A percentile compares a stretch with the other conserved stretches of the same genome.
Conservation (phyloP, 2,113 vertebrate genomes). For the Osmerus eperlanus region DNA sequence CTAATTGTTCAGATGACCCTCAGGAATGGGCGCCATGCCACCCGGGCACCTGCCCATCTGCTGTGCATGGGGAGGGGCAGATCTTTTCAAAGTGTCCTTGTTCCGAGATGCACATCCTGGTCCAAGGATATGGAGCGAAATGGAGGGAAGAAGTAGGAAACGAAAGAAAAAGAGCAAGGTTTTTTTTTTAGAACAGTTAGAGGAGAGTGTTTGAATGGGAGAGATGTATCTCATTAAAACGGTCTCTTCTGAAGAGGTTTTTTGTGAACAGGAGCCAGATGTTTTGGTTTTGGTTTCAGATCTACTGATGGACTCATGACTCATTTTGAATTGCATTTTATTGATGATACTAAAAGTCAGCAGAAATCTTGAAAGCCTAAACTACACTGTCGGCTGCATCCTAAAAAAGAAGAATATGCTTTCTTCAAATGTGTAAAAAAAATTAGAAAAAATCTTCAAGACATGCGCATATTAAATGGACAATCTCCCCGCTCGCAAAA, state of each 20-base stretch:
- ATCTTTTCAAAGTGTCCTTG: constrained; percentile 62
- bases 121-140: constrained; percentile 3
- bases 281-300: not conserved
- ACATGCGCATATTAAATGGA: too few relatives aligned
- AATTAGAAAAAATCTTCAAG: too few relatives aligned
- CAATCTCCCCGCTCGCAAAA: too few relatives aligned
- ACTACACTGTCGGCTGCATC: too few relatives aligned
- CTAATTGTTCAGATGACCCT: constrained; percentile 68
- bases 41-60: constrained; percentile 67
- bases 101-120: constrained; percentile 32
- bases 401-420: too few relatives aligned
- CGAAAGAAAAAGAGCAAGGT: not conserved
- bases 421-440: too few relatives aligned
- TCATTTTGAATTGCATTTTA: not conserved
- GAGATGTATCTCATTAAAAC: too few relatives aligned
- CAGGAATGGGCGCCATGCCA: constrained; percentile 60
- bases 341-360: not conserved
- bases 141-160: not conserved
- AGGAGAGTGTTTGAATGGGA: not conserved
- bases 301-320: not conserved
- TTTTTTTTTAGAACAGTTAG: not conserved
- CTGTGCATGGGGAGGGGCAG: constrained; percentile 31
- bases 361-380: not conserved
- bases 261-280: not conserved
- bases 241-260: too few relatives aligned